Base-by-base conservation (phyloP, 2,113 vertebrate species). In the Eretmochelys imbricata region DNA sequence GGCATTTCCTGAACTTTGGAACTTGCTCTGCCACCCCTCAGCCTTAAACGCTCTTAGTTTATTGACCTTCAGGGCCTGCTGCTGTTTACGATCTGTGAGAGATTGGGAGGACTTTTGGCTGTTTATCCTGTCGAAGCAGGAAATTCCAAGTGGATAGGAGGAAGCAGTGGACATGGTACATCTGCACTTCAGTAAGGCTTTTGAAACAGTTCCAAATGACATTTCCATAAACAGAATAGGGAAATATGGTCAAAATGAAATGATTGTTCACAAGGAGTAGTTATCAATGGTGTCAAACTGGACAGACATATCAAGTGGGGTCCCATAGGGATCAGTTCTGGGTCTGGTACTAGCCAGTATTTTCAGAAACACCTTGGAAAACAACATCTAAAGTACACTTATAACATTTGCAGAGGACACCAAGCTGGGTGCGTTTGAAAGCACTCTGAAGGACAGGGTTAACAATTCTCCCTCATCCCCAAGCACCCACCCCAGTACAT, bases 31-130 rank as follows among this genome's bases (percentile, higher is more conserved):
- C n/a, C n/a, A 38, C 8, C 85, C 62, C 86, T 89, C 38, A 10
- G 84, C 84, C 62, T 75, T 46, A 72, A 94, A 78, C 55, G 10
- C 57, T 59, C 27, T 29, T 49, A 96, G 88, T 59, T 89, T 46
- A 6, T 80, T 72, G 62, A n/a, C 87, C 83, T 86, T 85, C 83
- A 84, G 84, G 90, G 50, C 72, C 87, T 50, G 92, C 0, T 19
- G 76, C 0, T 19, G 76, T 75, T 57, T 3, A 2, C 19, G 62
- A 20, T 49, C 51, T 38, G 59, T 24, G n/a, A 1, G 0, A 0
- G 46, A 89, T 87, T 16, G 1, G 3, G 29, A 83, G 76, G 72
- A 87, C 16, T 27, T 20, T 84, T 29, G 9, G 42, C 42, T 42
- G 42, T 42, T 42, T 42, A 42, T 5, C 42, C 42, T 42, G 42